Evolutionary conservation across 2,797 vertebrate genomes (phyloP).

Genomic region (Hephaestus fuliginosus): DNA sequence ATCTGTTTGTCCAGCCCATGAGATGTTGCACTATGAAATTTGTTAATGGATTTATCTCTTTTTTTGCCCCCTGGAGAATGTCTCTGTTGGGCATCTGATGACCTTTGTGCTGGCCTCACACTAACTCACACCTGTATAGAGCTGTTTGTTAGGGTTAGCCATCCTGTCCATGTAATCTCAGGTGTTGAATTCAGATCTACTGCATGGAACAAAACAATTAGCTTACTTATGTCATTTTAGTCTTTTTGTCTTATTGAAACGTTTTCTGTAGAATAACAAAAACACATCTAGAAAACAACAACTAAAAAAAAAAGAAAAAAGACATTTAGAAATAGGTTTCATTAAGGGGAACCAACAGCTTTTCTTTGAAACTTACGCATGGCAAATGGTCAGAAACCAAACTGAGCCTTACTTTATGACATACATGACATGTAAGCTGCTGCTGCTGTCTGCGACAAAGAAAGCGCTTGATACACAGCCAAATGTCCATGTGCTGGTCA

Average conservation of each 20-base stretch:
- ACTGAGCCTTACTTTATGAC: constrained; percentile 2
- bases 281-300: neutral
- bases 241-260: neutral
- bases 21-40: neutral
- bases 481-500: constrained; percentile 70
- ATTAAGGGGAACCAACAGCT: neutral
- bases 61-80: neutral
- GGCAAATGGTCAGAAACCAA: neutral
- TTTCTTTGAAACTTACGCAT: neutral
- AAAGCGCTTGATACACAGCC: constrained; percentile 57
- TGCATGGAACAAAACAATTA: too few species aligned
- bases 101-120: neutral
- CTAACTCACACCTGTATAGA: neutral
- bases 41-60: too few species aligned
- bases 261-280: neutral
- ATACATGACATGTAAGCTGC: neutral
- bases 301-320: neutral
- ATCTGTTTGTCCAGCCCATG: neutral
- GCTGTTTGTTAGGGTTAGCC: neutral
- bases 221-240: neutral
- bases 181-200: neutral
- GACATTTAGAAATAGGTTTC: neutral
- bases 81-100: neutral
- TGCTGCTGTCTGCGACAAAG: constrained; percentile 30
- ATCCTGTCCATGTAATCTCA: neutral